Evolutionary conservation across 2,113 vertebrate genomes (phyloP).

Genomic region (Ciconia stormi): DNA sequence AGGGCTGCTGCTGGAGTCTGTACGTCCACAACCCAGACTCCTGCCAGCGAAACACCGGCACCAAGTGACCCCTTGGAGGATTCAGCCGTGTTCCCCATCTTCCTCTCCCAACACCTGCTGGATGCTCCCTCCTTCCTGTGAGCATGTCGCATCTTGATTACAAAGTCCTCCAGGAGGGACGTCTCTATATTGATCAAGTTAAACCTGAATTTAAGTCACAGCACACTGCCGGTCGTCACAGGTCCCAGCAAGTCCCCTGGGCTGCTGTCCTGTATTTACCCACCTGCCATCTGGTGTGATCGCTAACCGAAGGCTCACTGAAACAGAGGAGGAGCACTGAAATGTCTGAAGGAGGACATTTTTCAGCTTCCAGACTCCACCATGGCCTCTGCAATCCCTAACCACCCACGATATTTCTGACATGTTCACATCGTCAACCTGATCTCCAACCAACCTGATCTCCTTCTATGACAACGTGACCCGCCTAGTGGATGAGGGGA

Average conservation of each 20-base stretch:
- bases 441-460: too few relatives aligned
- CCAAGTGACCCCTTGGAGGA: rapidly evolving
- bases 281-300: neutral
- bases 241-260: neutral
- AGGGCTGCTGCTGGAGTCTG: neutral
- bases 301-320: rapidly evolving
- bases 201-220: neutral
- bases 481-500: too few relatives aligned
- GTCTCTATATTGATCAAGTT: neutral
- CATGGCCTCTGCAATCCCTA: neutral
- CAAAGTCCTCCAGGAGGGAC: neutral
- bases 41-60: neutral
- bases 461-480: too few relatives aligned
- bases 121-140: neutral
- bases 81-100: neutral
- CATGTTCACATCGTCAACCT: neutral
- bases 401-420: neutral
- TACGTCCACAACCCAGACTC: neutral
- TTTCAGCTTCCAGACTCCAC: neutral
- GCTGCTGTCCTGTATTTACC: neutral
- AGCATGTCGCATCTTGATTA: neutral
- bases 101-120: neutral
- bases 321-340: too few relatives aligned
- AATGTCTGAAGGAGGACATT: neutral
- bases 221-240: neutral